phyloP scores from a whole-genome alignment of 1,140 invertebrate genomes.

The Rhagoletis zephyria region DNA sequence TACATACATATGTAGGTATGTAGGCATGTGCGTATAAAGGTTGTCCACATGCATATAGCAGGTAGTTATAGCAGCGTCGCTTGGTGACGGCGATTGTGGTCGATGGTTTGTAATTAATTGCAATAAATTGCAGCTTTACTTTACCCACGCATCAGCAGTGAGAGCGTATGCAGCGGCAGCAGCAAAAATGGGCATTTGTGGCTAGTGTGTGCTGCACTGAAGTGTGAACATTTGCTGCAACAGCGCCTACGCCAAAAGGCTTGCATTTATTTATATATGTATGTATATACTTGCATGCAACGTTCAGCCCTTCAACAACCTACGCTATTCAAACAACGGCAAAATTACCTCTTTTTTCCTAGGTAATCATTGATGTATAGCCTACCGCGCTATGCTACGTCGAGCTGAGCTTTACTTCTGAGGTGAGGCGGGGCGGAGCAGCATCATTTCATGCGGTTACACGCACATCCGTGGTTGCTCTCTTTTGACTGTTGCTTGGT shows the following conservation, averaged over 20 bases:
- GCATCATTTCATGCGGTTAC: constrained; percentile 32
- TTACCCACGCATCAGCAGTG: constrained; percentile 8
- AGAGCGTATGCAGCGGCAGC: too few species aligned
- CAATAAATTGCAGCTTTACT: constrained; percentile 52
- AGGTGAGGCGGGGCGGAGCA: not conserved
- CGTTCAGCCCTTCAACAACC: not conserved
- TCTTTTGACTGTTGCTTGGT: constrained; percentile 39
- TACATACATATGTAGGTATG: not conserved
- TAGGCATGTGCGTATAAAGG: not conserved
- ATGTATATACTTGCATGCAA: not conserved
- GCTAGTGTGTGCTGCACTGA: not conserved
- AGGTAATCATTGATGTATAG: not conserved
- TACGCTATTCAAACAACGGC: constrained; percentile 7
- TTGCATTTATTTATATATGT: not conserved
- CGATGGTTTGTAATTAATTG: constrained; percentile 51
- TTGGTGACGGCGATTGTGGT: constrained; percentile 41
- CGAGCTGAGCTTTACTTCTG: not conserved
- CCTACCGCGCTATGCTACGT: not conserved
- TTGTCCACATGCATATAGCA: too few species aligned
- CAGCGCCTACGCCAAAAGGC: constrained; percentile 29
- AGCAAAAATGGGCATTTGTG: constrained; percentile 28
- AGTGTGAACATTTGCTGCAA: constrained; percentile 33
- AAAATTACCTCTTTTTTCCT: constrained; percentile 38
- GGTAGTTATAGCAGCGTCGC: constrained; percentile 4
- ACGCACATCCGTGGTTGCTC: constrained; percentile 28